Base-by-base conservation (phyloP, 2,113 vertebrate genomes). In the Ctenomys sociabilis region DNA sequence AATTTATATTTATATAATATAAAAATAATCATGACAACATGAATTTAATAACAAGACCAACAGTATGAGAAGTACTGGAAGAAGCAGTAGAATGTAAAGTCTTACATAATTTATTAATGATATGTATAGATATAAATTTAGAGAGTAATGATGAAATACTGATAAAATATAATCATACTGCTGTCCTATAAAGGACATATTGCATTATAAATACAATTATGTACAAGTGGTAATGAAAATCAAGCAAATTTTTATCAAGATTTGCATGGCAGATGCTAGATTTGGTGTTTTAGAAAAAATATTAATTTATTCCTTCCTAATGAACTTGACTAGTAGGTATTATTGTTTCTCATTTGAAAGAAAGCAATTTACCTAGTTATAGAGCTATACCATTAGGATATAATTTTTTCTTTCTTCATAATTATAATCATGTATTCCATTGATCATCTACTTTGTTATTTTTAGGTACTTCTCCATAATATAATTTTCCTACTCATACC, bases 281-380 rank as follows among this genome's bases (percentile, higher is more conserved):
- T 8, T n/a, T 85, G 35, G 6, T 96, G 30, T 80, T 93, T 83
- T 10, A 66, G 3, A 5, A 90, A 28, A 5, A 88, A 59, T 63
- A 45, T 22, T 80, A 80, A 63, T 85, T 73, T 85, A 83, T 85
- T 83, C 35, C 6, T 9, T 5, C 54, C 40, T 66, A n/a, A 57
- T 1, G n/a, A 94, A 80, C 40, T 43, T 83, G 78, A 70, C 37
- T 94, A 78, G 43, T 59, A 78, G 21, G 78, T 73, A 49, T 28
- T 43, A 73, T 40, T 59, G 4, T 43, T 64, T 92, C 70, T 63
- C 7, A 75, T 8, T 82, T 73, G 43, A 93, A n/a, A 17, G 72
- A 95, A 75, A 88, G 3, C 73, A 68, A 75, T 91, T 96, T 24
- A 92, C 43, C 52, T 14, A 86, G 4, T 75, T 24, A 96, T 11